A percentile compares a stretch with the other conserved stretches of the same genome.
Evolutionary conservation across 2,888 invertebrate species (phyloP).

Genomic region (Seladonia tumulorum): DNA sequence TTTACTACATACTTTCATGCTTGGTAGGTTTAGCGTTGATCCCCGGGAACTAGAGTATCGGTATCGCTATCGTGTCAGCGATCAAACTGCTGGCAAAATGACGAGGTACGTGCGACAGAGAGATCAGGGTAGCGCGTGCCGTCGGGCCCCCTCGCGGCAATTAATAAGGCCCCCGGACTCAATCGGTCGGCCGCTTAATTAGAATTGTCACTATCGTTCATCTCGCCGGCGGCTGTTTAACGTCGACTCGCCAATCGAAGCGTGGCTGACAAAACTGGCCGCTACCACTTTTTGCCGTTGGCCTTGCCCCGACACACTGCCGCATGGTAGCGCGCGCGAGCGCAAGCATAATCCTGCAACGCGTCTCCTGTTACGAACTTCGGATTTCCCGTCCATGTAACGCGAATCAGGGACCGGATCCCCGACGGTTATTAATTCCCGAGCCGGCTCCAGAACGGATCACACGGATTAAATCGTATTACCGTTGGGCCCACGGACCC

Average conservation of each 20-base stretch:
- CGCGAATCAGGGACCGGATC: conserved; percentile 19
- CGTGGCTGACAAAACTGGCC: conserved; percentile 63
- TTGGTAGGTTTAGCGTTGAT: too few relatives aligned
- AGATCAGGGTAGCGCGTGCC: conserved; percentile 47
- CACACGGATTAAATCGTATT: conserved; percentile 10
- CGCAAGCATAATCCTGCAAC: not conserved
- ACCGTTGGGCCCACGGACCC: not conserved
- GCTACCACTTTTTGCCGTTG: conserved; percentile 60
- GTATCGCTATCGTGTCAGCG: not conserved
- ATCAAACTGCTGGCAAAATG: not conserved
- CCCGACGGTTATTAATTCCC: conserved; percentile 54
- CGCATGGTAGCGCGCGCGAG: not conserved
- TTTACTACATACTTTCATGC: too few relatives aligned
- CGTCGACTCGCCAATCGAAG: conserved; percentile 61
- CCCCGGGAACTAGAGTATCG: not conserved
- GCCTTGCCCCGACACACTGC: not conserved
- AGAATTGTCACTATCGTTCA: conserved; percentile 71
- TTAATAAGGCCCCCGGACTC: conserved; percentile 56
- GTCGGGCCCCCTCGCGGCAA: conserved; percentile 27
- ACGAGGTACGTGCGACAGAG: not conserved
- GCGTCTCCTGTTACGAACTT: conserved; percentile 35
- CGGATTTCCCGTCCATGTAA: conserved; percentile 46
- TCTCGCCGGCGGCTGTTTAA: conserved; percentile 60
- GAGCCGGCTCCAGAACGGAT: not conserved
- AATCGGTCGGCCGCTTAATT: conserved; percentile 62